Conservation (phyloP, 1,140 invertebrate species). For the Calosoma granatense region DNA sequence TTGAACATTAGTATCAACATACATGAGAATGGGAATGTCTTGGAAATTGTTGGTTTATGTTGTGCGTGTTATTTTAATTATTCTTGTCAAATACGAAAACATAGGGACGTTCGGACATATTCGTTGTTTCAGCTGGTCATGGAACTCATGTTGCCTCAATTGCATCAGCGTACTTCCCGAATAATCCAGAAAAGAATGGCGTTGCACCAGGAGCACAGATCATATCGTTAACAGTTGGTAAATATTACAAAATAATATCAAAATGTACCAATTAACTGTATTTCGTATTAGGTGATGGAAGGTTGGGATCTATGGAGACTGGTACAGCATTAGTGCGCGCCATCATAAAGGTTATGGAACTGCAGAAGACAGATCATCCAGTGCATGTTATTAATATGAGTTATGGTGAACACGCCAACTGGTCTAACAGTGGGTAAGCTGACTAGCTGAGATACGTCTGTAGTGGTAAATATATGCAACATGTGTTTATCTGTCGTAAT, state of each 20-base stretch:
- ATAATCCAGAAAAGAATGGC: constrained; percentile 84
- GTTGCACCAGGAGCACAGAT: constrained; percentile 95
- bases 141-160: constrained; percentile 97
- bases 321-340: constrained; percentile 83
- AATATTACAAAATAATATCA: constrained; percentile 8
- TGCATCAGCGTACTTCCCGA: constrained; percentile 83
- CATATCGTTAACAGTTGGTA: constrained; percentile 80
- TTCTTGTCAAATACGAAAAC: too few species aligned
- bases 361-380: constrained; percentile 42
- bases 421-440: constrained; percentile 79
- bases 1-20: constrained; percentile 90
- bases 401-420: constrained; percentile 90
- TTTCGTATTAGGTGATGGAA: constrained; percentile 52
- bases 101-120: too few species aligned
- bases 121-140: constrained; percentile 63
- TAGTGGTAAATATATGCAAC: constrained; percentile 4
- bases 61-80: constrained; percentile 62
- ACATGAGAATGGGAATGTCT: constrained; percentile 79
- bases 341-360: constrained; percentile 76
- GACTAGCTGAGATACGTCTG: constrained; percentile 28
- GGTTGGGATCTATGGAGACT: constrained; percentile 92
- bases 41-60: constrained; percentile 89
- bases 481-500: constrained; percentile 14
- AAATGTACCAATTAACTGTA: constrained; percentile 1
- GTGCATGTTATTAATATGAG: constrained; percentile 96